These are phyloP conservation scores for Halichoerus grypus DNA, from an alignment of 2,113 vertebrate species.

Conservation along the genomic window DNA sequence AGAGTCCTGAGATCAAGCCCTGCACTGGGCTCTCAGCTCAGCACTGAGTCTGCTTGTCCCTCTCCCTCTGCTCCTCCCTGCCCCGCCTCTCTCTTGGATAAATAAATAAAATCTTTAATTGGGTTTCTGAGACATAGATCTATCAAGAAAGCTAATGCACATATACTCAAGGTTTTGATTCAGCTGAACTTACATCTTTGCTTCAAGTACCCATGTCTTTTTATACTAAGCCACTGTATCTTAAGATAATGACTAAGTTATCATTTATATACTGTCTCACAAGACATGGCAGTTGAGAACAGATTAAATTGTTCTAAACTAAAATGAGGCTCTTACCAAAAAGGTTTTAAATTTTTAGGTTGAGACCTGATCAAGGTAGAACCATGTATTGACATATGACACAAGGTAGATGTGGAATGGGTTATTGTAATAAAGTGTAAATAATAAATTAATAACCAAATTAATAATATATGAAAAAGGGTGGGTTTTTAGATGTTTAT, in stretches of 20 bases:
- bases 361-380: background rate
- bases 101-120: background rate
- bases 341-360: background rate
- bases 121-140: background rate
- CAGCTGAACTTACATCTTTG: background rate
- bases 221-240: background rate
- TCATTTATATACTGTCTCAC: background rate
- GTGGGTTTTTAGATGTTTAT: background rate
- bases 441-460: background rate
- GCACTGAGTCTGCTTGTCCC: background rate
- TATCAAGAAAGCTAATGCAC: background rate
- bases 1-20: background rate
- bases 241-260: conserved; percentile 31
- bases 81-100: background rate
- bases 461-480: background rate
- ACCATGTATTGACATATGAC: background rate
- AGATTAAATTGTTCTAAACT: background rate
- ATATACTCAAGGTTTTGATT: background rate
- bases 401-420: background rate
- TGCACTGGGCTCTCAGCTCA: background rate
- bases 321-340: background rate
- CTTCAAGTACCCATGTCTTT: background rate
- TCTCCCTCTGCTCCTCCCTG: background rate
- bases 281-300: background rate
- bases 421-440: background rate